Evolutionary conservation across 1,140 invertebrate genomes (phyloP).

Genomic region (Papilio dardanus): DNA sequence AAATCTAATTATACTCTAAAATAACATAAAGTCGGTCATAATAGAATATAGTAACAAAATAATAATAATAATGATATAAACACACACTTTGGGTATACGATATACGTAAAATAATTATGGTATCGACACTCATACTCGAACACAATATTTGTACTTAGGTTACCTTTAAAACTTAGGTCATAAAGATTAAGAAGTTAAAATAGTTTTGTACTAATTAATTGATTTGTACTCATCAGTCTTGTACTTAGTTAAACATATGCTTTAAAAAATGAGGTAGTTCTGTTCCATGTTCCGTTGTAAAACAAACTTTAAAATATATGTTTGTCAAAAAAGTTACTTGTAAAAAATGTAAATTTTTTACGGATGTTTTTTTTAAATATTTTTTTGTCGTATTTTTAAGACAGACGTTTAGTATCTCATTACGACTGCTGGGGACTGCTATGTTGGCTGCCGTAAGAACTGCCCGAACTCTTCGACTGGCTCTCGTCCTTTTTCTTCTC

Average conservation of each 20-base stretch:
- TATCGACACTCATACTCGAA: constrained; percentile 73
- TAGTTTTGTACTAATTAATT: constrained; percentile 64
- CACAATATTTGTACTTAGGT: constrained; percentile 74
- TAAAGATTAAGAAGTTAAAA: constrained; percentile 57
- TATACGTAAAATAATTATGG: constrained; percentile 67
- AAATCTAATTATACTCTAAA: constrained; percentile 48
- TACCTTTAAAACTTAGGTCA: constrained; percentile 64
- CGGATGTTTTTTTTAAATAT: neutral
- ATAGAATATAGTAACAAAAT: constrained; percentile 78
- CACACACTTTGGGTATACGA: constrained; percentile 79
- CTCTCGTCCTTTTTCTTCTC: constrained; percentile 71
- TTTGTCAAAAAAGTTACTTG: constrained; percentile 11
- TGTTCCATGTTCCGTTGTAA: constrained; percentile 44
- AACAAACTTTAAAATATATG: constrained; percentile 26
- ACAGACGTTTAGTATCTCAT: constrained; percentile 35
- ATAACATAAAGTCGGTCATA: constrained; percentile 64
- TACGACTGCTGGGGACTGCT: constrained; percentile 60
- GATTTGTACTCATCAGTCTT: constrained; percentile 79
- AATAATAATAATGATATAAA: constrained; percentile 74
- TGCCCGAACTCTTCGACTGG: constrained; percentile 65
- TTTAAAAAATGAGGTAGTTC: constrained; percentile 70
- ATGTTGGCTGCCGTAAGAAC: constrained; percentile 64
- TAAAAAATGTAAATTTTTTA: constrained; percentile 8
- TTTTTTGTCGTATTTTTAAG: constrained; percentile 30
- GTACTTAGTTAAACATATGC: constrained; percentile 54